phyloP scores from a whole-genome alignment of 2,113 vertebrate genomes.

The Xiphophorus couchianus region DNA sequence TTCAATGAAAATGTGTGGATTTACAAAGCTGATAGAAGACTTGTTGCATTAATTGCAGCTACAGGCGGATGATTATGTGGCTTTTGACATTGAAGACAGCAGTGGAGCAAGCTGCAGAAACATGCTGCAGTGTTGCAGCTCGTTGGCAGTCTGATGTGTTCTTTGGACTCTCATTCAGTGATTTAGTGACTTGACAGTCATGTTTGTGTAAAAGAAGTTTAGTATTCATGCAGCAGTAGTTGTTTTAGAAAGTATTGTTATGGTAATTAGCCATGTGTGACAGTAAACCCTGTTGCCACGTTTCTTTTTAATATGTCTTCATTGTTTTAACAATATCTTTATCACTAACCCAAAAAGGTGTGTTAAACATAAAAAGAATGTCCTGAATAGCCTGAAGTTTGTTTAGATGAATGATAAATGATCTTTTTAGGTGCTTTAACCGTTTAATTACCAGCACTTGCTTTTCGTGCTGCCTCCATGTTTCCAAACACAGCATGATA shows the following conservation, averaged over 20 bases:
- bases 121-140: not conserved
- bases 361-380: not conserved
- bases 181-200: not conserved
- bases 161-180: not conserved
- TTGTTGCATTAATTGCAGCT: not conserved
- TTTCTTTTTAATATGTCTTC: no score
- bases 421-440: slow-evolving; percentile 12
- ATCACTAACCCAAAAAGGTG: no score
- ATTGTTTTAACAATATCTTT: no score
- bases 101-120: not conserved
- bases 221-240: not conserved
- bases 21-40: no score
- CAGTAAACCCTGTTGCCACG: not conserved
- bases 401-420: slow-evolving; percentile 1
- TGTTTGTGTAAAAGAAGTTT: not conserved
- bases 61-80: not conserved
- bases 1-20: no score
- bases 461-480: slow-evolving; percentile 5
- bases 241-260: not conserved
- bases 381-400: not conserved
- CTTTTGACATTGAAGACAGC: not conserved
- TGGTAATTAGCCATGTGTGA: not conserved
- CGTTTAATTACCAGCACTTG: slow-evolving; percentile 9
- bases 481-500: slow-evolving; percentile 26
- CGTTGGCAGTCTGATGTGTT: not conserved